These are phyloP conservation scores for Hesperia comma DNA, from an alignment of 2,888 invertebrate genomes.

Conservation along the genomic window DNA sequence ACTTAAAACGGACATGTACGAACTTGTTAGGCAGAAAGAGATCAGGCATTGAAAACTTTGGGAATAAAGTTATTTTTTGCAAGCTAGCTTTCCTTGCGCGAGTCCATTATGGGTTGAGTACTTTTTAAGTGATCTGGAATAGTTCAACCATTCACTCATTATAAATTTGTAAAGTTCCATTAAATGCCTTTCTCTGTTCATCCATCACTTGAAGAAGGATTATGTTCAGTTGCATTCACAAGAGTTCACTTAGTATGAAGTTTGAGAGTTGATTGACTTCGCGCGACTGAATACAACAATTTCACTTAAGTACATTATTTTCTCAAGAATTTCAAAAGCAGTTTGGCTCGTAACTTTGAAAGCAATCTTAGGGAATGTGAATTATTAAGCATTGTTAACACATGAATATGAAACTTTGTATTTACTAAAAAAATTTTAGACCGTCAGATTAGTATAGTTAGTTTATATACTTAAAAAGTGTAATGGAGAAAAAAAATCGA, in stretches of 20 bases:
- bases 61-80: conserved; percentile 25
- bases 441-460: no score
- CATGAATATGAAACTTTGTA: no score
- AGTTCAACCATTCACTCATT: conserved; percentile 13
- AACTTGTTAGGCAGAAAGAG: conserved; percentile 24
- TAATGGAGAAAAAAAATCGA: no score
- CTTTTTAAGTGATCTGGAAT: conserved; percentile 22
- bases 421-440: no score
- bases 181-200: background rate
- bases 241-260: background rate
- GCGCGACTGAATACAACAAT: no score
- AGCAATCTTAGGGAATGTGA: no score
- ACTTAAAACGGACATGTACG: conserved; percentile 23
- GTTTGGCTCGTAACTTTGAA: no score
- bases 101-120: conserved; percentile 19
- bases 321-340: no score
- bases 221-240: background rate
- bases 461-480: no score
- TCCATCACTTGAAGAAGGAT: background rate
- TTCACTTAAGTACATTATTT: no score
- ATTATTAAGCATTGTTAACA: no score
- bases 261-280: no score
- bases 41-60: conserved; percentile 22
- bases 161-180: conserved; percentile 8
- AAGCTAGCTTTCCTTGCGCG: conserved; percentile 8